Conservation (phyloP, 2,113 vertebrate species). For the Puntigrus tetrazona region DNA sequence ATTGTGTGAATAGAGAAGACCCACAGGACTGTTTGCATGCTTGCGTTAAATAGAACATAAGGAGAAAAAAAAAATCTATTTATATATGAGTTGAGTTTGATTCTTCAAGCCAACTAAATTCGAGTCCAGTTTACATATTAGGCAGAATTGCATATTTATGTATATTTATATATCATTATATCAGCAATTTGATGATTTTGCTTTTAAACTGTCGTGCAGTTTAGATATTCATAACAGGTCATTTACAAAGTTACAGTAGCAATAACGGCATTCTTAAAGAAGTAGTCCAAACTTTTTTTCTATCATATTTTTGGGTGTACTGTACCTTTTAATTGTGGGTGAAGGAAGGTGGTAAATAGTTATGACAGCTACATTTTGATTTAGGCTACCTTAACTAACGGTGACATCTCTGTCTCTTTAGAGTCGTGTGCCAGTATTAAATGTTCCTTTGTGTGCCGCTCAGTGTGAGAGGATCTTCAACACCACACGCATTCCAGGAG, state of each 20-base stretch:
- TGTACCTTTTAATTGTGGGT: not conserved
- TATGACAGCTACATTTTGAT: not conserved
- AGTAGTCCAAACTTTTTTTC: not conserved
- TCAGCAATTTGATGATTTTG: not conserved
- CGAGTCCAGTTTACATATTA: not conserved
- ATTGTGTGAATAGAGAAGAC: not conserved
- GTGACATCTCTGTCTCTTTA: conserved; percentile 61
- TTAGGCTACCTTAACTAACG: not conserved
- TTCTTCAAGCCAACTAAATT: not conserved
- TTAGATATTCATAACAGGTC: not conserved
- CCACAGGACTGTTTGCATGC: not conserved
- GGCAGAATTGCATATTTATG: not conserved
- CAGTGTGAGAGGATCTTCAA: conserved; percentile 85
- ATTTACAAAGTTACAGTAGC: not conserved
- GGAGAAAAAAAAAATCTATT: no score
- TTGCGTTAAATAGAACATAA: not conserved
- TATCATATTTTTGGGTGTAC: not conserved
- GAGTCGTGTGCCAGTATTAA: conserved; percentile 78
- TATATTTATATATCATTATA: not conserved
- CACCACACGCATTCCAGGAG: conserved; percentile 81
- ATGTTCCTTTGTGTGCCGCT: conserved; percentile 82
- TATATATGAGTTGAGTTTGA: not conserved
- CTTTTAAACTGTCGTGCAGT: not conserved
- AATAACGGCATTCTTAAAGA: not conserved
- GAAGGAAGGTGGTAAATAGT: not conserved